A percentile compares a stretch with the other conserved stretches of the same genome.
Evolutionary conservation across 2,113 vertebrate genomes (phyloP).

Genomic region (Symphodus melops): DNA sequence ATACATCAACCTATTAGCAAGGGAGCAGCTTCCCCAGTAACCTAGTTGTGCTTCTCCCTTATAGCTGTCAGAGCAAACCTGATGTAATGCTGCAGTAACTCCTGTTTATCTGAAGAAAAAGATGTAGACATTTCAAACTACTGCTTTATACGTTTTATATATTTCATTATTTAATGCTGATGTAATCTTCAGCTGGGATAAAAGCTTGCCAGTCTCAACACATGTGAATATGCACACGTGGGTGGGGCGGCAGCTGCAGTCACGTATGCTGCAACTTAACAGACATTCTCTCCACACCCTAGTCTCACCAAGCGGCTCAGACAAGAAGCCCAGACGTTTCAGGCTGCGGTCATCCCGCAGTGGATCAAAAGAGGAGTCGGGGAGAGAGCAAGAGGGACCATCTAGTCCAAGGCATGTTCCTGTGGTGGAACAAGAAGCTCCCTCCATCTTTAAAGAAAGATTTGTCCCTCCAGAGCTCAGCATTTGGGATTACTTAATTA

Average conservation of each 20-base stretch:
- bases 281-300: constrained; percentile 19
- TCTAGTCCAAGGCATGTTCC: constrained; percentile 66
- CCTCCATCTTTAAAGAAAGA: constrained; percentile 85
- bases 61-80: constrained; percentile 8
- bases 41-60: constrained; percentile 3
- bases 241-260: background rate
- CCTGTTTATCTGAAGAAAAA: background rate
- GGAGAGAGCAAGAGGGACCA: constrained; percentile 84
- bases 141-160: background rate
- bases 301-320: constrained; percentile 82
- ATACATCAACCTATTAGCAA: constrained; percentile 74
- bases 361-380: constrained; percentile 83
- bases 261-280: background rate
- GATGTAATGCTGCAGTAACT: constrained; percentile 34
- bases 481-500: constrained; percentile 98
- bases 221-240: background rate
- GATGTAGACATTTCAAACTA: background rate
- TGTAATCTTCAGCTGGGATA: background rate
- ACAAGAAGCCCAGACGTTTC: constrained; percentile 85
- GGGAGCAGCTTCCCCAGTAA: constrained; percentile 23
- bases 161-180: background rate
- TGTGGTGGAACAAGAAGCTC: constrained; percentile 81
- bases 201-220: background rate
- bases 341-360: constrained; percentile 83
- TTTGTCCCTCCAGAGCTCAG: constrained; percentile 97